Conservation (phyloP, 1,140 invertebrate species). For the Melanaphis sacchari region DNA sequence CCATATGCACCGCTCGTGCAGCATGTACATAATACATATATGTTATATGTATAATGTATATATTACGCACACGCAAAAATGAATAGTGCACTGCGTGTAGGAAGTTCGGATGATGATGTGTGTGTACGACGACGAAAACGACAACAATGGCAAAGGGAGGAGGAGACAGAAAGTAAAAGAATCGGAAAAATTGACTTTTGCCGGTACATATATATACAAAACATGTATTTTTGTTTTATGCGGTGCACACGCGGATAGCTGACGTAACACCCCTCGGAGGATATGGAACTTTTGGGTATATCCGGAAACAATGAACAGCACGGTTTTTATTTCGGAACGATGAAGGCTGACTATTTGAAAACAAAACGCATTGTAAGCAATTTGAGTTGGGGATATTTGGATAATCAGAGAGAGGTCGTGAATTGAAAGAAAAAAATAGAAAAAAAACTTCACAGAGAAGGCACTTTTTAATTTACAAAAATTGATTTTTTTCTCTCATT, state of each 20-base stretch:
- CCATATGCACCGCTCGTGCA: not conserved
- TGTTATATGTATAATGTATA: too few species aligned
- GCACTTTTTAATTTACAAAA: constrained; percentile 38
- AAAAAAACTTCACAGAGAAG: not conserved
- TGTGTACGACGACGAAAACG: not conserved
- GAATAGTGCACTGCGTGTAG: not conserved
- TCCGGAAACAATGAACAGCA: constrained; percentile 26
- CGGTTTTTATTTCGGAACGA: constrained; percentile 10
- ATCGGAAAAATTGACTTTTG: constrained; percentile 17
- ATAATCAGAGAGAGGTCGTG: constrained; percentile 16
- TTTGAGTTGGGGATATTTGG: constrained; percentile 18
- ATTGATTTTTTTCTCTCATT: constrained; percentile 29
- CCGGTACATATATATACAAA: not conserved
- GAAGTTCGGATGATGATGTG: not conserved
- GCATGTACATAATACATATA: not conserved
- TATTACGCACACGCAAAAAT: not conserved
- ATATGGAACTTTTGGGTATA: not conserved
- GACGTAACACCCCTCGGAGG: not conserved
- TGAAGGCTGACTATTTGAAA: constrained; percentile 3
- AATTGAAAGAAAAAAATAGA: not conserved
- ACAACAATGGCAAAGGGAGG: not conserved
- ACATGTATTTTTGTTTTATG: not conserved
- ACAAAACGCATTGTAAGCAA: constrained; percentile 33
- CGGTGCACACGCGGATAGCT: not conserved
- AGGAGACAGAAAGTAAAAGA: not conserved